Conservation (phyloP, 2,797 vertebrate species). For the Karalla daura region DNA sequence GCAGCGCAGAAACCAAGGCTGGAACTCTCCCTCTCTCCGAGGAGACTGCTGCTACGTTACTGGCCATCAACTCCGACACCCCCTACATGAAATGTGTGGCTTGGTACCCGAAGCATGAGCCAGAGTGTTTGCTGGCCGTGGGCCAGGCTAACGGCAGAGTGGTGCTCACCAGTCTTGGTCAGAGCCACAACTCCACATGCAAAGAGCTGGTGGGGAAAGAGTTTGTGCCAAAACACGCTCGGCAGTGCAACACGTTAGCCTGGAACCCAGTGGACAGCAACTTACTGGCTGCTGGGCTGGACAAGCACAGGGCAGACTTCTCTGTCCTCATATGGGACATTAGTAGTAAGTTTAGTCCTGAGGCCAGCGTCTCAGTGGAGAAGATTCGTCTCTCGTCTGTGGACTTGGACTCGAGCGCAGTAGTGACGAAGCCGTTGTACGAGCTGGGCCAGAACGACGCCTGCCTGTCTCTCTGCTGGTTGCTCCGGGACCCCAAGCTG, state of each 20-base stretch:
- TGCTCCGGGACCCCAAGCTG: conserved; percentile 95
- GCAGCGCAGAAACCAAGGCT: conserved; percentile 88
- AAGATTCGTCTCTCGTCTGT: conserved; percentile 91
- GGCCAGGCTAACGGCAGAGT: conserved; percentile 97
- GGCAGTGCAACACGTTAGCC: conserved; percentile 96
- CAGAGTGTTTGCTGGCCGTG: conserved; percentile 95
- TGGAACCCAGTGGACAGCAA: conserved; percentile 98
- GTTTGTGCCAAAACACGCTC: conserved; percentile 96
- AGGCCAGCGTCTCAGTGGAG: conserved; percentile 86
- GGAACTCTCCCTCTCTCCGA: conserved; percentile 91
- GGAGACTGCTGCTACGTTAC: conserved; percentile 92
- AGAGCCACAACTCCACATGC: conserved; percentile 93
- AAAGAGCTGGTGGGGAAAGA: conserved; percentile 97
- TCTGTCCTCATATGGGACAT: conserved; percentile 98
- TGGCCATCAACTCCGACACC: conserved; percentile 97
- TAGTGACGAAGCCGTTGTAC: conserved; percentile 95
- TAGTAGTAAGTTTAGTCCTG: conserved; percentile 93
- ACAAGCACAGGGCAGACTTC: conserved; percentile 97
- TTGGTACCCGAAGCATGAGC: conserved; percentile 97
- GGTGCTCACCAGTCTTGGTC: conserved; percentile 95
- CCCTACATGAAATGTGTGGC: conserved; percentile 99
- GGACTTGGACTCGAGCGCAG: conserved; percentile 89
- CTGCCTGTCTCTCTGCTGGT: conserved; percentile 97
- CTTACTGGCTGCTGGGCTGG: conserved; percentile 94
- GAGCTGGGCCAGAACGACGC: conserved; percentile 98